phyloP scores from a whole-genome alignment of 2,797 vertebrate genomes.

The Tangara arthus region DNA sequence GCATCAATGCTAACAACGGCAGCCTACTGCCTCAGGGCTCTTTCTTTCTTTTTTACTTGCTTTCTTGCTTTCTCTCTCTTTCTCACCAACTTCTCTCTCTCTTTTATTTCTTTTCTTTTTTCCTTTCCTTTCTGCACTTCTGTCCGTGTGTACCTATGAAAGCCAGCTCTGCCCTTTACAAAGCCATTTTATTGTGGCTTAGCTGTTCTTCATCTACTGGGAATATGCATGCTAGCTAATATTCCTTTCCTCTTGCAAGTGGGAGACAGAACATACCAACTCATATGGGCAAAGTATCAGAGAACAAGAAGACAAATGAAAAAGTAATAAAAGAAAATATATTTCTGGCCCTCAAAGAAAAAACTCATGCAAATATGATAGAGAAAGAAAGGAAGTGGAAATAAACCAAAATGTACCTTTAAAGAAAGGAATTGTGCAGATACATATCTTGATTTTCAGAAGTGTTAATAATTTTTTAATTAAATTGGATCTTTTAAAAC shows the following conservation, averaged over 20 bases:
- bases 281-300: neutral
- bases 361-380: neutral
- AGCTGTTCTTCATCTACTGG: neutral
- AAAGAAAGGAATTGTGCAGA: constrained; percentile 7
- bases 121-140: neutral
- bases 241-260: neutral
- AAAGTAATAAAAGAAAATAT: neutral
- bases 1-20: neutral
- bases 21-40: neutral
- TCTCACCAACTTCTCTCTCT: neutral
- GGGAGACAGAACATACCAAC: neutral
- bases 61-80: neutral
- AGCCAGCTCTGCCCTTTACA: neutral
- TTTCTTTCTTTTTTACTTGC: neutral
- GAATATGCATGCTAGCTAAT: neutral
- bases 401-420: neutral
- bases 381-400: neutral
- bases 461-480: constrained; percentile 17
- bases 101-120: neutral
- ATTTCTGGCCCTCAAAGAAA: neutral
- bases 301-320: constrained; percentile 15
- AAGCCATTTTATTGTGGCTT: constrained; percentile 8
- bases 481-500: constrained; percentile 6
- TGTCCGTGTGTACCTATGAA: neutral
- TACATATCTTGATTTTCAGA: constrained; percentile 4